Conservation (phyloP, 2,113 vertebrate genomes). For the Hippopotamus amphibius region DNA sequence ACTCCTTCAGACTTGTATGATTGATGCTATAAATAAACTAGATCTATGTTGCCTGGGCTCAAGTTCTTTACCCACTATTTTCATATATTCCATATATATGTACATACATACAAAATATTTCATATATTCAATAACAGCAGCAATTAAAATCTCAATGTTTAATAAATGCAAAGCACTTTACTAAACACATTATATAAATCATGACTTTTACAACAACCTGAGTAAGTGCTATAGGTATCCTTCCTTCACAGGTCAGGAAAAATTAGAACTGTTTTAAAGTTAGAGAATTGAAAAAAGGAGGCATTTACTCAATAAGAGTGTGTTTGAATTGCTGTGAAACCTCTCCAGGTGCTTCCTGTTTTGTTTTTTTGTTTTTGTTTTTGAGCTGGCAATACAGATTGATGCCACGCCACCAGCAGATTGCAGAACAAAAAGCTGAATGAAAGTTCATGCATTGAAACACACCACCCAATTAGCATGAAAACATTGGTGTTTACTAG, state of each 20-base stretch:
- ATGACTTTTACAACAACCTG: neutral
- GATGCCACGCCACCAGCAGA: neutral
- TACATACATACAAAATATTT: too few species aligned
- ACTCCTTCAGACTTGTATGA: neutral
- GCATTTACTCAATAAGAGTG: neutral
- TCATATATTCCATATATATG: too few species aligned
- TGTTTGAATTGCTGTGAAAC: neutral
- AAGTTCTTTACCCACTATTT: neutral
- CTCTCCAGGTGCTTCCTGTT: neutral
- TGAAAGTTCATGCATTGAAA: neutral
- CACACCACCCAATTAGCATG: neutral
- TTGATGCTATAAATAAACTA: neutral
- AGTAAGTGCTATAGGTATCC: neutral
- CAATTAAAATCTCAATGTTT: neutral
- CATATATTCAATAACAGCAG: neutral
- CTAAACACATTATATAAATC: neutral
- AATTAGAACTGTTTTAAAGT: neutral
- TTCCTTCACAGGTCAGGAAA: neutral
- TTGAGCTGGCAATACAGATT: neutral
- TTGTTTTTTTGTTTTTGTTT: too few species aligned
- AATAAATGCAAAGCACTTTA: neutral
- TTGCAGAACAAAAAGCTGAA: neutral
- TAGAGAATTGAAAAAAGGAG: neutral
- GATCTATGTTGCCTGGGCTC: neutral
- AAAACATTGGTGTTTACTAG: neutral